Evolutionary conservation across 2,797 vertebrate species (phyloP), one percentile per base, ranked within the genome.

Genomic region (Perdix hodgsoniae): DNA sequence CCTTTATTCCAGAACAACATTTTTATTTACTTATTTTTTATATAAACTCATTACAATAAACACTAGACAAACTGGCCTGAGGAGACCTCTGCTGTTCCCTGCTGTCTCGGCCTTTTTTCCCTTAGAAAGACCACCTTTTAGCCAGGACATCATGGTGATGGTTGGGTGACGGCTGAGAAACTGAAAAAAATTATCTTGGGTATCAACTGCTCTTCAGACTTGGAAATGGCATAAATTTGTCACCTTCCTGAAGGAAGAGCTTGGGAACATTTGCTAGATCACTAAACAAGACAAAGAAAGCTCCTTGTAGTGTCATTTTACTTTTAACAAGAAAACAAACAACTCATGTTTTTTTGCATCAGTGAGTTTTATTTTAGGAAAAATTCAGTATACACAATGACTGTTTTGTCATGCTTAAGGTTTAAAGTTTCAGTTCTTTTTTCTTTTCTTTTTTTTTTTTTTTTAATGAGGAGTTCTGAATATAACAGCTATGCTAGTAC

Each of bases 351-450:
- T 77, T 71, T 88, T 91, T 76, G 22, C 52, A 49, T 26, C 26
- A 83, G 16, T 64, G 27, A 35, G 44, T 81, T 84, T 73, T 61
- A 66, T 59, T 66, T 82, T 12, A 57, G 45, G 57, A 39, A 77
- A 74, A 91, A 88, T n/a, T 59, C 31, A 67, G 29, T 37, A 57
- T 37, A 54, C 6, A 37, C 74, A 83, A 59, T 31, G 0, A 60
- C 47, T 57, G 39, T 63, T 82, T 78, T 70, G 44, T 61, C 40
- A 45, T 45, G 31, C 73, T 76, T 80, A 63, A 73, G 24, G 71
- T 59, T 12, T 60, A 11, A 64, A n/a, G 42, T 95, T 96, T 95
- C 88, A 57, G 61, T 70, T 91, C 45, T 72, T 65, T 83, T 47
- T 52, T 52, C n/a, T 52, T 14, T 49, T 50, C 26, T 49, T 49